Base-by-base conservation (phyloP, 35 echinoderm and acorn worm species). In the Heliocidaris erythrogramma region DNA sequence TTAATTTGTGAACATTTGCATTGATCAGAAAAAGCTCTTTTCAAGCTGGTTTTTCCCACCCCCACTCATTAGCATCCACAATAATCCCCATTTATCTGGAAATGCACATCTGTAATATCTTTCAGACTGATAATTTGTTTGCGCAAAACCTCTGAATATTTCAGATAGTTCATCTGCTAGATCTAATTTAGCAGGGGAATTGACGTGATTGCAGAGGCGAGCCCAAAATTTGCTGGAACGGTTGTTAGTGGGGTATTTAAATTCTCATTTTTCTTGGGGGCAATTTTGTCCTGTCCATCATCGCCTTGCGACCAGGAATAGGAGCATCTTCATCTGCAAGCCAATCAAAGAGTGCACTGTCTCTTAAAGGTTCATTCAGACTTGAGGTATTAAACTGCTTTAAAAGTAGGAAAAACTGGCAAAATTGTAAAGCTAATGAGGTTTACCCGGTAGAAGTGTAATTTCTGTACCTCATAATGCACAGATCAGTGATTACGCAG, bases 81-180 rank as follows among this genome's bases (percentile, higher is more conserved):
- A 78, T 78, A 78, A 27, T 8, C 17, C 65, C 65, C 65, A 78
- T 78, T 78, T 78, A 78, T 78, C 65, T 27, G 21, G 65, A n/a
- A 24, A 78, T 78, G 65, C 65, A 78, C 65, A 78, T 78, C 65
- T 78, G 65, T 78, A 78, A 78, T 78, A 78, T n/a, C 65, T 27
- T 21, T 78, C 65, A 78, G 27, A 78, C 61, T 21, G 61, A 24
- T 69, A 69, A 69, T 69, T 69, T 69, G 61, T 69, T 69, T 69
- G 61, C 17, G 86, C 30, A 88, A 88, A 88, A 88, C 31, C 31
- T 42, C 32, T 89, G 87, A 89, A 89, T 89, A 89, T 89, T 89
- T 89, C 47, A 89, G 87, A 89, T 89, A 89, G 87, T 48, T 89
- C 65, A 89, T 89, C 87, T 89, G 87, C 87, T 48, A 32, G 47